Percentiles rank a stretch among this genome's conserved stretches.
Evolutionary conservation across 2,888 invertebrate genomes (phyloP).

Genomic region (Tipula unca): DNA sequence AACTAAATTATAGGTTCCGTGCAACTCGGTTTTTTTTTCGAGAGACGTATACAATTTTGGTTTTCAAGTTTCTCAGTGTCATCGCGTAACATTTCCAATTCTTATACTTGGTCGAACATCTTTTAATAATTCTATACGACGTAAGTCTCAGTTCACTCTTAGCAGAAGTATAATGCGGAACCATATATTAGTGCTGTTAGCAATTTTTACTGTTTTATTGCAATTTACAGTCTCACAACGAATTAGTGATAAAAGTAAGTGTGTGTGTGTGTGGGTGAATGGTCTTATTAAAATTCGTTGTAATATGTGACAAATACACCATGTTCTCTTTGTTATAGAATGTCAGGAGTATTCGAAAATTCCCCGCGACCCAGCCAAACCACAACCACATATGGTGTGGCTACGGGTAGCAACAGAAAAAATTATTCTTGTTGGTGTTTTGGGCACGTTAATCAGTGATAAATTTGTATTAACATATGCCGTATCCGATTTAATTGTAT

Average conservation of each 20-base stretch:
- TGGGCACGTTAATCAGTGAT: background rate
- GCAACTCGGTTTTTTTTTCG: background rate
- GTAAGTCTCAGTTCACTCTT: background rate
- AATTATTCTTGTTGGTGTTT: background rate
- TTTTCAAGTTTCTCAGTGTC: background rate
- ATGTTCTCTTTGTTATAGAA: background rate
- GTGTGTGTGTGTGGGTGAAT: too few relatives aligned
- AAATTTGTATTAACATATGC: background rate
- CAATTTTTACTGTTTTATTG: background rate
- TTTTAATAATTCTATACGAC: too few relatives aligned
- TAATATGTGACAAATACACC: background rate
- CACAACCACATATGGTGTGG: slow-evolving; percentile 2
- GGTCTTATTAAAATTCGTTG: background rate
- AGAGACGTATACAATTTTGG: background rate
- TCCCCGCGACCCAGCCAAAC: background rate
- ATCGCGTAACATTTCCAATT: too few relatives aligned
- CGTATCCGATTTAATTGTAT: background rate
- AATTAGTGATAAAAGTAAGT: background rate
- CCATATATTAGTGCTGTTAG: background rate
- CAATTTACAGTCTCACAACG: background rate
- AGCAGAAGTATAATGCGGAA: background rate
- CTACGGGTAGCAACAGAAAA: background rate
- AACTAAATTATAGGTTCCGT: background rate
- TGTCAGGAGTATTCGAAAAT: background rate
- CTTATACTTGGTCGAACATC: too few relatives aligned